phyloP scores from a whole-genome alignment of 2,113 vertebrate species.

The Anarrhichthys ocellatus region DNA sequence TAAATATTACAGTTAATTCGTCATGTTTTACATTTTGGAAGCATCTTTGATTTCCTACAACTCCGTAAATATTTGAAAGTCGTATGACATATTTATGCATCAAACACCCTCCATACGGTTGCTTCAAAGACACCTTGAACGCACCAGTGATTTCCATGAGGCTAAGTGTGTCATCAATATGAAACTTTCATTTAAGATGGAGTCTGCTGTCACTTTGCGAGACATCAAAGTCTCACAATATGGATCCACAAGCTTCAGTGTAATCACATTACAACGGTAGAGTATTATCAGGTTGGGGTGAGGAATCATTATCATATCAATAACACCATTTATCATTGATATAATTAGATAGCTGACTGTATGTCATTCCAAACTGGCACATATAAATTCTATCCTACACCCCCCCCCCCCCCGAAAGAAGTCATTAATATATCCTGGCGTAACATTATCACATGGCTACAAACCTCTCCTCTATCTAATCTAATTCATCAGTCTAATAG shows the following conservation, averaged over 20 bases:
- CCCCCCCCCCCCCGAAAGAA: slow-evolving; percentile 61
- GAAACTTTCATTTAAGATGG: slow-evolving; percentile 55
- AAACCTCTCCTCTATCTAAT: slow-evolving; percentile 75
- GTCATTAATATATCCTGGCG: slow-evolving; percentile 75
- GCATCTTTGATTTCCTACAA: slow-evolving; percentile 28
- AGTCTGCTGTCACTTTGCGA: slow-evolving; percentile 45
- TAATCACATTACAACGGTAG: slow-evolving; percentile 45
- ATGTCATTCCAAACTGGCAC: slow-evolving; percentile 63
- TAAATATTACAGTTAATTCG: slow-evolving; percentile 19
- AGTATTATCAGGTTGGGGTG: slow-evolving; percentile 12
- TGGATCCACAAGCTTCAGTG: not conserved
- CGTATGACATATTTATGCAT: slow-evolving; percentile 28
- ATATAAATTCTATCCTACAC: slow-evolving; percentile 47
- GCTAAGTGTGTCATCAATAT: slow-evolving; percentile 51
- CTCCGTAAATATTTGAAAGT: slow-evolving; percentile 51
- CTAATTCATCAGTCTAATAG: slow-evolving; percentile 81
- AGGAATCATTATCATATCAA: slow-evolving; percentile 64
- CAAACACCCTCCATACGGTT: slow-evolving; percentile 19
- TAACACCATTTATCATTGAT: slow-evolving; percentile 68
- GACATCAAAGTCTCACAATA: slow-evolving; percentile 25
- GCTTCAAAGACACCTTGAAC: slow-evolving; percentile 53
- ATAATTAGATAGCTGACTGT: slow-evolving; percentile 63
- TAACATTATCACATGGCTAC: slow-evolving; percentile 75
- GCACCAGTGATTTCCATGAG: slow-evolving; percentile 48
- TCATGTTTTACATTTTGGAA: slow-evolving; percentile 24